Evolutionary conservation across 2,113 vertebrate genomes (phyloP), one percentile per base, ranked within the genome.

Genomic region (Morone saxatilis): DNA sequence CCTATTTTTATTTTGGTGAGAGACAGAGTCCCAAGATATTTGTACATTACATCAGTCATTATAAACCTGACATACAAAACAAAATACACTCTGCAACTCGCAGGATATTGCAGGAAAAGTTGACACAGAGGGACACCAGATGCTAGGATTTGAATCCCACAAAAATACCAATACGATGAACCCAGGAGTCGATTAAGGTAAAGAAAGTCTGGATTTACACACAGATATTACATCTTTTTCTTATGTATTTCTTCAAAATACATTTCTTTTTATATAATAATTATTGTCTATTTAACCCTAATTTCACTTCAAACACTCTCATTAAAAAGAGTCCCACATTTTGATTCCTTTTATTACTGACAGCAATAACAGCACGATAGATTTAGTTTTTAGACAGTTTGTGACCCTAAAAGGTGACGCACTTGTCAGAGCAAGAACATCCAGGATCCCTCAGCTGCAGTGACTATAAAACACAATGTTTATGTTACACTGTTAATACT

Each of bases 361-460:
- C 25, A 22, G 19, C 13, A 36, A 17, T 43, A 51, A 76, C n/a
- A 78, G 38, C n/a, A 65, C 8, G 43, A 14, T 36, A 7, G 56
- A 45, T 48, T 36, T 57, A 19, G 10, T 13, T 67, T 16, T 74
- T 54, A 47, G 3, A 57, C 7, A 19, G 70, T 38, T 47, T 69
- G 1, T 62, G 22, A 43, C 86, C 86, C 69, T 89, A 87, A 61
- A 91, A 90, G 92, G 89, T 86, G 79, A 78, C 48, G 6, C 51
- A 10, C 38, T 77, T 47, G 16, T 71, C 51, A 22, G 51, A 43
- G 10, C 84, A 78, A 94, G 86, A 76, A 87, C 71, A 57, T 71
- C 80, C 83, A 86, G 85, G 78, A 82, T 73, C 80, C 43, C 48
- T 75, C 56, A 45, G 85, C 81, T 36, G 54, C 76, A 71, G 59